Base-by-base conservation (phyloP, 2,113 vertebrate genomes). In the Zosterops borbonicus region DNA sequence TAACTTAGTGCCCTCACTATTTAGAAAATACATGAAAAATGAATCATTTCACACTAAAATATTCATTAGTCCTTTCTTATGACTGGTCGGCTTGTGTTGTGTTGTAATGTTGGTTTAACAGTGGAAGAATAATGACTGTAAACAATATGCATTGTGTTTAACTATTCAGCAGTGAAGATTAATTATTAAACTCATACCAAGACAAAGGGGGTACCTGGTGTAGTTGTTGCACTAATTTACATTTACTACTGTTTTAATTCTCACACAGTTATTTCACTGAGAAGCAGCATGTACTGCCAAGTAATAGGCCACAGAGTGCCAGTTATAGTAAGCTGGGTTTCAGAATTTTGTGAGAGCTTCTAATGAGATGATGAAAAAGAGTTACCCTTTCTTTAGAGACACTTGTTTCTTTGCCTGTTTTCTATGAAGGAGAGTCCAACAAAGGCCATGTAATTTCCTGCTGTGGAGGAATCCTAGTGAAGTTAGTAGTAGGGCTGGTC, bases 101-200 rank as follows among this genome's bases (percentile, higher is more conserved):
- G 41, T 85, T 90, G 50, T 78, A 68, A 78, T 78, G 53, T 47
- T 94, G 46, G 27, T 83, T 95, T 95, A 71, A 89, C 29, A 52
- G 79, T 29, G 87, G 71, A 83, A 89, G 47, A 92, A 41, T 94
- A 94, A 86, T 3, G 8, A 23, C 46, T 59, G 87, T 87, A 93
- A 96, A 94, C 81, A 89, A 53, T 95, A 76, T 63, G 59, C 78
- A 33, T 93, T 90, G 78, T 93, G 74, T 93, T 97, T 95, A 97
- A 92, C 87, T 95, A 95, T 95, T 97, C 63, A 97, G 20, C 78
- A 85, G 87, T 79, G 42, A 74, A 83, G 71, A 83, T 97, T 76
- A 97, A 96, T 95, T 3, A 96, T 97, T 97, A 97, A 97, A 79
- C 93, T 95, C 50, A 62, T 53, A 76, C 63, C 35, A 69, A 86